These are phyloP conservation scores for Phallusia fumigata DNA, from an alignment of 23 tunicate genomes.

Conservation along the genomic window DNA sequence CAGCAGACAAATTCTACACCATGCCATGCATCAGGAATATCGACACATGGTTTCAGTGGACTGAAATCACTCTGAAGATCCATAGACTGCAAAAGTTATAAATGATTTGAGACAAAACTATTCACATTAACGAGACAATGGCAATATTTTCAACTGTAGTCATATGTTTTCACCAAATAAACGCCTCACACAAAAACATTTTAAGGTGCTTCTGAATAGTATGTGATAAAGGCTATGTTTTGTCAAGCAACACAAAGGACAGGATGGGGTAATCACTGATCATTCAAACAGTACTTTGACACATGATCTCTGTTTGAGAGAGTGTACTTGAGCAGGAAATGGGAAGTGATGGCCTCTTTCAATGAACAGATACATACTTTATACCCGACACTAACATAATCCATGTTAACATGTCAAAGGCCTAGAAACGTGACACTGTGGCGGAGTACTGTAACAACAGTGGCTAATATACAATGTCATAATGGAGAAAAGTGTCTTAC, in stretches of 20 bases:
- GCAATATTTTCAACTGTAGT: no score
- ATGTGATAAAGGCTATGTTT: neutral
- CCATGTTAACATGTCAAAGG: neutral
- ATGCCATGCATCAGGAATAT: slow-evolving; percentile 15
- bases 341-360: neutral
- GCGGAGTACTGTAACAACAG: neutral
- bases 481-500: neutral
- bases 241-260: neutral
- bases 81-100: slow-evolving; percentile 35
- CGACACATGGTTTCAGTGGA: slow-evolving; percentile 15
- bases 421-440: neutral
- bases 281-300: neutral
- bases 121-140: no score
- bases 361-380: neutral
- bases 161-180: neutral
- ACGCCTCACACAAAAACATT: neutral
- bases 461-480: neutral
- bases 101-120: no score
- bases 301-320: neutral
- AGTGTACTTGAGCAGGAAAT: neutral
- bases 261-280: neutral
- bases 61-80: neutral
- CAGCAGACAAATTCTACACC: slow-evolving; percentile 48
- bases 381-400: neutral
- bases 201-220: neutral